Evolutionary conservation across 2,113 vertebrate species (phyloP).

Genomic region (Cyanoliseus patagonus): DNA sequence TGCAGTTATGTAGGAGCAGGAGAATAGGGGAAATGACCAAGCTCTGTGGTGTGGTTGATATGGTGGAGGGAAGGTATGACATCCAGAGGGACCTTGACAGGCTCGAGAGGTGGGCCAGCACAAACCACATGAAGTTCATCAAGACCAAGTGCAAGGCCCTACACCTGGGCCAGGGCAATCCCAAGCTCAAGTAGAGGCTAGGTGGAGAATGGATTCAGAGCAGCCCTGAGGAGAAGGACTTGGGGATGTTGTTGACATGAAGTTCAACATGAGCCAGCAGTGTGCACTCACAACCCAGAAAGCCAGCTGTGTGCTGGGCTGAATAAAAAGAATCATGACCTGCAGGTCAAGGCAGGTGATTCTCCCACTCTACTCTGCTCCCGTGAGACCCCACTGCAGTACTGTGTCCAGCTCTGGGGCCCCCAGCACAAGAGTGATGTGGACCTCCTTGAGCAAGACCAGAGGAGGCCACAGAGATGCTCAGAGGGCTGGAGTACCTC

Average conservation of each 20-base stretch:
- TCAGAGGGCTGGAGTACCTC: neutral
- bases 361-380: neutral
- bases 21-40: neutral
- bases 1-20: neutral
- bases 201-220: neutral
- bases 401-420: neutral
- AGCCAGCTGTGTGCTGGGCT: neutral
- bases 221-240: neutral
- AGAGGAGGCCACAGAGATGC: neutral
- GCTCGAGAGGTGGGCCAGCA: neutral
- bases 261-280: neutral
- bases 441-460: neutral
- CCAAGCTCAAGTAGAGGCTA: neutral
- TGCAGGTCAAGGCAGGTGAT: neutral
- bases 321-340: neutral
- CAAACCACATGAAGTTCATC: neutral
- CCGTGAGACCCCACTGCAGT: neutral
- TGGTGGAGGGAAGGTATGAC: neutral
- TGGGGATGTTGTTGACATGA: neutral
- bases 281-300: neutral
- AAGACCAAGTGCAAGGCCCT: neutral
- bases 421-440: neutral
- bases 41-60: neutral
- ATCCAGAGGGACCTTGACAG: neutral
- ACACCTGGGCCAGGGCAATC: neutral